Evolutionary conservation across 1,140 invertebrate species (phyloP).

Genomic region (Trichoplusia ni): DNA sequence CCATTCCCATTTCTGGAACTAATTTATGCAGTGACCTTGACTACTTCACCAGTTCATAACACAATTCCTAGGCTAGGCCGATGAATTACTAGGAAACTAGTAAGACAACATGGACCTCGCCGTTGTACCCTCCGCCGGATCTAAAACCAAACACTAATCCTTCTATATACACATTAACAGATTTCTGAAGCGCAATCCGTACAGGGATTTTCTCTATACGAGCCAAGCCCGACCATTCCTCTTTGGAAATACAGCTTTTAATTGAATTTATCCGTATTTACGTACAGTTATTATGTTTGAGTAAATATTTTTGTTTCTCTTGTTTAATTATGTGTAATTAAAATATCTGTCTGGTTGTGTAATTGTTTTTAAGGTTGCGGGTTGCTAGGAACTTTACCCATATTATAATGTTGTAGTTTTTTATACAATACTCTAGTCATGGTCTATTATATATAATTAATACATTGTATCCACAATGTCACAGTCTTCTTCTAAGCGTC

Average conservation of each 20-base stretch:
- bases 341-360: too few relatives aligned
- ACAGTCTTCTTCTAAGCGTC: too few relatives aligned
- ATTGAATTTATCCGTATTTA: constrained; percentile 50
- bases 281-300: neutral
- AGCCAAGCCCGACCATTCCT: constrained; percentile 46
- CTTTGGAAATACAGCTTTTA: constrained; percentile 56
- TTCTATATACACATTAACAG: constrained; percentile 68
- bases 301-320: neutral
- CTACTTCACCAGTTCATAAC: too few relatives aligned
- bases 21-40: too few relatives aligned
- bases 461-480: too few relatives aligned
- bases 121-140: constrained; percentile 40
- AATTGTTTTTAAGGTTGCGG: too few relatives aligned
- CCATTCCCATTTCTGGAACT: too few relatives aligned
- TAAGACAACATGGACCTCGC: neutral
- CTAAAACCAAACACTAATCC: constrained; percentile 73
- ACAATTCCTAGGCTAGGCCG: too few relatives aligned
- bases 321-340: neutral
- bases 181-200: constrained; percentile 54
- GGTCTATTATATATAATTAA: too few relatives aligned
- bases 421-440: too few relatives aligned
- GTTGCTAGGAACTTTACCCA: too few relatives aligned
- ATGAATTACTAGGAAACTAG: neutral
- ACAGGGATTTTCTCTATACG: constrained; percentile 49
- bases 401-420: too few relatives aligned